Evolutionary conservation across 2,113 vertebrate genomes (phyloP), one percentile per base, ranked within the genome.

Genomic region (Sphaerodactylus townsendi): DNA sequence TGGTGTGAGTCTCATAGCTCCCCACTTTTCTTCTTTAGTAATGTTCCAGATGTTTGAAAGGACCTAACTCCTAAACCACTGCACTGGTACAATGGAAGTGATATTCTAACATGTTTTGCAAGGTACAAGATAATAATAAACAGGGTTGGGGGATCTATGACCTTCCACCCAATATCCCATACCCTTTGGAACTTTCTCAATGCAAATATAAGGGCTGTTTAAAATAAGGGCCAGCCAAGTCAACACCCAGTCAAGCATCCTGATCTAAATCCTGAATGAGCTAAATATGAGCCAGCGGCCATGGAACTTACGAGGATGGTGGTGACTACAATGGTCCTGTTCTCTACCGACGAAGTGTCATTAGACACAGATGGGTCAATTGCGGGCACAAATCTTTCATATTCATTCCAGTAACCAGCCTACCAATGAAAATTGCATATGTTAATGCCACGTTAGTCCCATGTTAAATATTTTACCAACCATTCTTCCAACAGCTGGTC

Each of bases 351-450:
- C 28, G 98, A 97, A 84, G 96, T 97, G 91, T 99, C 98, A 95
- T 99, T 99, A 96, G 97, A 97, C 92, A 98, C 96, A 92, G 97
- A 97, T 89, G 96, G 97, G 93, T 99, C 98, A 85, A 98, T 96
- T 89, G 98, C 96, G 95, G 98, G 97, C 95, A 99, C 98, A 96
- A 99, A 99, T 90, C 98, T 96, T 86, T 98, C 96, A 95, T 98
- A 99, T 90, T 99, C 99, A 85, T 99, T 99, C 99, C 99, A 99
- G 95, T 99, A 98, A 86, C 99, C 99, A 90, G 98, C 98, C 99
- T 99, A 95, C n/a, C 95, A 96, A 97, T 95, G 94, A 86, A 28
- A 92, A 94, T 95, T 96, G 91, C 93, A 77, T 95, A 65, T 70
- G 10, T 56, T 19, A 70, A 28, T 19, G 7, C 19, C 10, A 50